Evolutionary conservation across 2,797 vertebrate genomes (phyloP).

Genomic region (Poecile montanus): DNA sequence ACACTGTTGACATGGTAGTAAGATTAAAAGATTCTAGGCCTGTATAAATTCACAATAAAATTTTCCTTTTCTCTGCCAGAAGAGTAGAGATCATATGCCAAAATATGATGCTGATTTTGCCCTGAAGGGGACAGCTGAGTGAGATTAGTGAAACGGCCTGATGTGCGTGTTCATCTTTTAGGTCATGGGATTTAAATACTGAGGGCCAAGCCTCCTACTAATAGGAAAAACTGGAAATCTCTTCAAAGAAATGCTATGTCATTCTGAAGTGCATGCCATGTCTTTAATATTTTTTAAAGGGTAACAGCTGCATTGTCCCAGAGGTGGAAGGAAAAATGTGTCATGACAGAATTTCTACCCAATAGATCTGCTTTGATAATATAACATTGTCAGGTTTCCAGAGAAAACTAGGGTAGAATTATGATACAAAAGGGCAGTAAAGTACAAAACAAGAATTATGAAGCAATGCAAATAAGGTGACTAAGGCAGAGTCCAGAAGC

Average conservation of each 20-base stretch:
- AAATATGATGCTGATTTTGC: not conserved
- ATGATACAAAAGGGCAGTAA: not conserved
- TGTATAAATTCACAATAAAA: not conserved
- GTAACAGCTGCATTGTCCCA: not conserved
- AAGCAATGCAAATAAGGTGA: not conserved
- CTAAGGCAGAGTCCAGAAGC: not conserved
- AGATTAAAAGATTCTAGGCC: not conserved
- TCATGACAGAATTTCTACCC: not conserved
- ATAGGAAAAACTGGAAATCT: not conserved
- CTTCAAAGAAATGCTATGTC: not conserved
- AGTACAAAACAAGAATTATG: not conserved
- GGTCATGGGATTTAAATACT: not conserved
- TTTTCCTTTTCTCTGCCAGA: not conserved
- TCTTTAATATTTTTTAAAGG: not conserved
- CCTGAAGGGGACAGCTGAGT: not conserved
- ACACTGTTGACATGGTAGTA: not conserved
- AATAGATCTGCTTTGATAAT: not conserved
- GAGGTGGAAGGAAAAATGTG: not conserved
- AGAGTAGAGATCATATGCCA: not conserved
- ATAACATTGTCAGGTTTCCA: not conserved
- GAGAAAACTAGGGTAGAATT: not conserved
- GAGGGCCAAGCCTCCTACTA: not conserved
- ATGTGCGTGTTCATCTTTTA: not conserved
- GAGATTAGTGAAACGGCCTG: not conserved
- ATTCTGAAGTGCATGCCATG: not conserved